These are phyloP conservation scores for Sphaeridia pumilis DNA, from an alignment of 2,888 invertebrate genomes.

Conservation along the genomic window DNA sequence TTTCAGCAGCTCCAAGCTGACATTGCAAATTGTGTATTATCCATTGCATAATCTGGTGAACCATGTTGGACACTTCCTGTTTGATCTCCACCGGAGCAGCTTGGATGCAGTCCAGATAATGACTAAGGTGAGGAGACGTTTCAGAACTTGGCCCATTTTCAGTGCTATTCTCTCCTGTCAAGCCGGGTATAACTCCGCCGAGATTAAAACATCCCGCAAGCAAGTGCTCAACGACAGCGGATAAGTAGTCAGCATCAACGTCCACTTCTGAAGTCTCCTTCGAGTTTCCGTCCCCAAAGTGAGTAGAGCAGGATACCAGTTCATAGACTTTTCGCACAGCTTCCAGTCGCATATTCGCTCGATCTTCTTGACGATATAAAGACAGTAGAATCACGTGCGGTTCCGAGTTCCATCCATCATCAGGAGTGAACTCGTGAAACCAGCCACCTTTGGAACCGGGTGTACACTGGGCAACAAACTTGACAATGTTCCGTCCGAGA, in stretches of 20 bases:
- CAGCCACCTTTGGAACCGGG: slow-evolving; percentile 21
- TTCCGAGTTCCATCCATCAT: slow-evolving; percentile 30
- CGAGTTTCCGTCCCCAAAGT: slow-evolving; percentile 7
- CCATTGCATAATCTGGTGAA: slow-evolving; percentile 40
- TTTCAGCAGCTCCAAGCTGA: slow-evolving; percentile 12
- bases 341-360: slow-evolving; percentile 30
- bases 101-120: slow-evolving; percentile 49
- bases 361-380: slow-evolving; percentile 27
- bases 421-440: slow-evolving; percentile 17
- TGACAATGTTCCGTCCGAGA: slow-evolving; percentile 22
- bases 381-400: slow-evolving; percentile 20
- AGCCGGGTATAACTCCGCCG: slow-evolving; percentile 21
- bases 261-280: background rate
- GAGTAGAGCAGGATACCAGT: slow-evolving; percentile 17
- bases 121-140: slow-evolving; percentile 38
- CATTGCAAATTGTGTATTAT: slow-evolving; percentile 26
- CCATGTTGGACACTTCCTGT: slow-evolving; percentile 44
- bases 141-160: slow-evolving; percentile 5
- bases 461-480: slow-evolving; percentile 25
- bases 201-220: slow-evolving; percentile 48
- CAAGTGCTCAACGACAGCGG: slow-evolving; percentile 44
- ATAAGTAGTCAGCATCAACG: slow-evolving; percentile 22
- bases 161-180: background rate
- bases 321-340: slow-evolving; percentile 28
- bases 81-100: slow-evolving; percentile 45